Evolutionary conservation across 2,797 vertebrate genomes (phyloP), one percentile per base, ranked within the genome.

Genomic region (Tokudaia tokunoshimensis): DNA sequence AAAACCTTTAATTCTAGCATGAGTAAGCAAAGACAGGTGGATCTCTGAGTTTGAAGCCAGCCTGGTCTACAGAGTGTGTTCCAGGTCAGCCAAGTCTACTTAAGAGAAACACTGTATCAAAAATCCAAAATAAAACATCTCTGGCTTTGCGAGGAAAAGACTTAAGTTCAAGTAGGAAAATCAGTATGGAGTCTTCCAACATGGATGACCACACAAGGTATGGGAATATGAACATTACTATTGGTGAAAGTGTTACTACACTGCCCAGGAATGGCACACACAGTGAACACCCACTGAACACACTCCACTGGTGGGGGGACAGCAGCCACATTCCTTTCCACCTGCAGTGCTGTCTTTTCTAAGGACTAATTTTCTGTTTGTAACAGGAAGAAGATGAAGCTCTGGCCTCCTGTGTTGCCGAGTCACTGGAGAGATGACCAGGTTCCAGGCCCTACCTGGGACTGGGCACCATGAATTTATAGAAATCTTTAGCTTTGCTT

Each of bases 131-230:
- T 15, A 81, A 52, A 76, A 95, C 61, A 61, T 91, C 83, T 92
- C 80, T 91, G 47, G 47, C 61, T 86, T 89, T 89, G 85, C 59
- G 24, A 15, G 90, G 63, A 55, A 61, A 50, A 41, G 67, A 80
- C 26, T 90, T 83, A 57, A 29, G 41, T 80, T 72, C 90, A 92
- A 97, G 80, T 81, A 82, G 86, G 31, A 94, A 96, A 97, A 75
- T 57, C 63, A 92, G 61, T 20, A 79, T 50, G 26, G 34, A 91
- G 47, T 95, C 88, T 91, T 86, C 96, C 63, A 61, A 91, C 85
- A 75, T 81, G 78, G 70, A 80, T 59, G n/a, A 13, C 75, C 89
- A 79, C 44, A 89, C 2, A 20, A 76, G 89, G 24, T 1, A 0
- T 65, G 63, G 80, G 26, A 72, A 92, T 88, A 96, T 91, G 74